Evolutionary conservation across 1,140 invertebrate genomes (phyloP).

Genomic region (Neodiprion fabricii): DNA sequence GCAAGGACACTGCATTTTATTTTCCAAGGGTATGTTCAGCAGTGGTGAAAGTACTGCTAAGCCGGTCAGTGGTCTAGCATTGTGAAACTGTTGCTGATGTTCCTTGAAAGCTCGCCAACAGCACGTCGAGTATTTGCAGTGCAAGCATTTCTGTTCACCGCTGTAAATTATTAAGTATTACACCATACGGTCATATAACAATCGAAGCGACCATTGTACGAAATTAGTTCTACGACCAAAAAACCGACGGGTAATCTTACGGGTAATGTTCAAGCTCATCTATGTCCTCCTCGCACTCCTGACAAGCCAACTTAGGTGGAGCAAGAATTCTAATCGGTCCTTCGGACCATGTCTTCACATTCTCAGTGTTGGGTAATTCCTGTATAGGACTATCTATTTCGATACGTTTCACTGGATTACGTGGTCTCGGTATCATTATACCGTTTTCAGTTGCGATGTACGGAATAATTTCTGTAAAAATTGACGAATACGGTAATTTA

Average conservation of each 20-base stretch:
- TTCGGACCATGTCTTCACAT: constrained; percentile 48
- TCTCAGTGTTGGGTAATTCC: constrained; percentile 40
- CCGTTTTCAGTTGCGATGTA: constrained; percentile 46
- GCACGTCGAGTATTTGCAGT: constrained; percentile 78
- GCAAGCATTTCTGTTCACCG: constrained; percentile 73
- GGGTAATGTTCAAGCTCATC: constrained; percentile 71
- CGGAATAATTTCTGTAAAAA: constrained; percentile 51
- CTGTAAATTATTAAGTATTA: constrained; percentile 56
- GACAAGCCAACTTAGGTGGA: constrained; percentile 60
- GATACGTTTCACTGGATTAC: constrained; percentile 61
- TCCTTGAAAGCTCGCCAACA: constrained; percentile 77
- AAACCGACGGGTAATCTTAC: constrained; percentile 57
- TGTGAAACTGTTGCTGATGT: constrained; percentile 70
- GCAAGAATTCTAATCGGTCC: constrained; percentile 49
- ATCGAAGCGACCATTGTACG: constrained; percentile 21
- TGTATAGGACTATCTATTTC: constrained; percentile 43
- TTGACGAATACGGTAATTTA: neutral
- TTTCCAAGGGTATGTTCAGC: constrained; percentile 61
- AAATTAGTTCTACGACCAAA: constrained; percentile 38
- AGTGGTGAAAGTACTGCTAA: constrained; percentile 61
- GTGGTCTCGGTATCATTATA: constrained; percentile 56
- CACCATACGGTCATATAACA: neutral
- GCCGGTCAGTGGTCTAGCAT: constrained; percentile 63
- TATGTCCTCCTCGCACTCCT: constrained; percentile 74
- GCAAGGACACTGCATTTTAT: constrained; percentile 76